Evolutionary conservation across 2,797 vertebrate genomes (phyloP), one percentile per base, ranked within the genome.

Genomic region (Sorex maritimensis): DNA sequence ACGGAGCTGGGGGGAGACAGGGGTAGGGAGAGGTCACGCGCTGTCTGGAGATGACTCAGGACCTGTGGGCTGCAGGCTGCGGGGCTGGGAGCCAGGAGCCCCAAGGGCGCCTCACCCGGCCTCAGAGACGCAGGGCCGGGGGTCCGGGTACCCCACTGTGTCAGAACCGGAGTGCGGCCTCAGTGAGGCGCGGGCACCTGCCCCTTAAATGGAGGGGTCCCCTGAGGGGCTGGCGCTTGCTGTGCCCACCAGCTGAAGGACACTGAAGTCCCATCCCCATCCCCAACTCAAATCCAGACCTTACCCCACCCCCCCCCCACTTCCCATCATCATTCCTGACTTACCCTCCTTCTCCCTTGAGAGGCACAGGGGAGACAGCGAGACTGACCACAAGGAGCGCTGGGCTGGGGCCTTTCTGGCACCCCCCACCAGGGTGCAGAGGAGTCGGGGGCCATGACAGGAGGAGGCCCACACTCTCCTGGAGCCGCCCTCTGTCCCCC

Each of bases 31-130:
- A 95, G 96, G 96, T 97, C 96, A 96, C 82, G 82, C 6, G 0
- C 94, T 95, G 96, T 95, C 95, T 92, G 91, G 95, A 78, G 92
- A 96, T 95, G 96, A 94, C 96, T 96, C 96, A 95, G 92, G 95
- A 58, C 89, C 80, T 67, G 77, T 21, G 65, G 81, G 83, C 88
- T 68, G 87, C 81, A 81, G 68, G 91, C 77, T 0, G 93, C 0
- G 38, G 0, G 1, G 92, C 84, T 1, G 0, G 86, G 75, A 94
- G 93, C 93, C 94, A 95, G 95, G 91, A 95, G 46, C 69, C 77
- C 80, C 69, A 2, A 26, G 10, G 55, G 74, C 30, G 77, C 67
- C 84, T 95, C 49, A 6, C 49, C 75, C 61, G 14, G 71, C 28
- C 67, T 30, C 9, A 63, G 65, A 44, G 71, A 44, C 13, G 11